phyloP scores from a whole-genome alignment of 64 coral and sea anemone genomes.

The Hydrozoanthus tunicans region DNA sequence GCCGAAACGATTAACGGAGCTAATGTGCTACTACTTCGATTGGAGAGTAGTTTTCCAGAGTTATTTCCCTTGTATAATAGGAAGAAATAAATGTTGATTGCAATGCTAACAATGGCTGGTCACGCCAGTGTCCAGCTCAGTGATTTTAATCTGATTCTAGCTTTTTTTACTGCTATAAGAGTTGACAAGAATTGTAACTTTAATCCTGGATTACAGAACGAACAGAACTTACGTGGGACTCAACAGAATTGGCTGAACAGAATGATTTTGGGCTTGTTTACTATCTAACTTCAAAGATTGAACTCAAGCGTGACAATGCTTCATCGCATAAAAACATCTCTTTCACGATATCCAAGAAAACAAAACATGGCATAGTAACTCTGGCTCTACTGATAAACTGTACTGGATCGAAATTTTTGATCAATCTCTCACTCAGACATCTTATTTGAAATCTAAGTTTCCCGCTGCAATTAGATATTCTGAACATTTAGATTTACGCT shows the following conservation, averaged over 20 bases:
- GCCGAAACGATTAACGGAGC: too few species aligned
- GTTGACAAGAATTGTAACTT: slow-evolving; percentile 39
- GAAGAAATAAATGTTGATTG: too few species aligned
- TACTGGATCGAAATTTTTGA: not conserved
- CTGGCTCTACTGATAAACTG: not conserved
- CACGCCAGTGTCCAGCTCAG: too few species aligned
- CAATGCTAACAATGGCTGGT: too few species aligned
- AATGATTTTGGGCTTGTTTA: slow-evolving; percentile 6
- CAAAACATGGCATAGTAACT: not conserved
- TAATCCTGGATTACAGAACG: slow-evolving; percentile 44
- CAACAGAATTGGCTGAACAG: slow-evolving; percentile 38
- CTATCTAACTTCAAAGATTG: slow-evolving; percentile 49
- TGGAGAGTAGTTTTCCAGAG: too few species aligned
- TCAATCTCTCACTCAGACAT: not conserved
- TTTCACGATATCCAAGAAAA: not conserved
- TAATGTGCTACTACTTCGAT: too few species aligned
- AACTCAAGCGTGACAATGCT: slow-evolving; percentile 42
- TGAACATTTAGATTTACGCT: not conserved
- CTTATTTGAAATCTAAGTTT: not conserved
- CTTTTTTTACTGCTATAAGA: not conserved
- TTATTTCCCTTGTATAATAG: too few species aligned
- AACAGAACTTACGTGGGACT: slow-evolving; percentile 36
- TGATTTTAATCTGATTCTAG: too few species aligned
- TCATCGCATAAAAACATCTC: slow-evolving; percentile 10
- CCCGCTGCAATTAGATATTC: not conserved